Conservation (phyloP, 2,797 vertebrate species). For the Coracias cyanogaster region DNA sequence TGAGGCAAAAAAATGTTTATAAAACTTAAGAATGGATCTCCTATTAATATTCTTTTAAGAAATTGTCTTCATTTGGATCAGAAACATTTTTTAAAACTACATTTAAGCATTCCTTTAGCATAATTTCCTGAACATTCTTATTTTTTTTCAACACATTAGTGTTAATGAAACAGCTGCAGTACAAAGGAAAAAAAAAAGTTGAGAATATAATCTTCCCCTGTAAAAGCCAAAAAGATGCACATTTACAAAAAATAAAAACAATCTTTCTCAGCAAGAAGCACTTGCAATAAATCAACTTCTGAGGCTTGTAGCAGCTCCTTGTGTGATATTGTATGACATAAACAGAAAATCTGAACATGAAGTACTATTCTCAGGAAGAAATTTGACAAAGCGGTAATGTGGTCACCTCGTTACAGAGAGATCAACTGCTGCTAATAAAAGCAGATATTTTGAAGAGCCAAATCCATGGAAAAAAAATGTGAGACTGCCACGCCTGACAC, state of each 20-base stretch:
- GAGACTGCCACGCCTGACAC: not conserved
- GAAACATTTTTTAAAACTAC: not conserved
- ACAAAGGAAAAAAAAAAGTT: not conserved
- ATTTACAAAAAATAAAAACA: slow-evolving; percentile 5
- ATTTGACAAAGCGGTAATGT: not conserved
- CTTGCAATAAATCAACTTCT: slow-evolving; percentile 40
- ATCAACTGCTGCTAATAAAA: slow-evolving; percentile 48
- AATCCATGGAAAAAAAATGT: not conserved
- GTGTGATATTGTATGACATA: not conserved
- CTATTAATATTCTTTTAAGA: slow-evolving; percentile 42
- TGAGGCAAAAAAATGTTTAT: slow-evolving; percentile 36
- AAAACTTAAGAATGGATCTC: slow-evolving; percentile 36
- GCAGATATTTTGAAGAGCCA: not conserved
- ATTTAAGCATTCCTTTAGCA: not conserved
- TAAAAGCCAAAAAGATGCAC: not conserved
- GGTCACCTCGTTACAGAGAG: slow-evolving; percentile 2
- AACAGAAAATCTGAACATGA: slow-evolving; percentile 54
- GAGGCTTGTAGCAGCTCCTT: not conserved
- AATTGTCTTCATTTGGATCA: not conserved
- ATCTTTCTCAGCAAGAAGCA: slow-evolving; percentile 23
- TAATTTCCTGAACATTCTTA: not conserved
- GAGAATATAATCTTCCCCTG: not conserved
- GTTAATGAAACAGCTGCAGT: not conserved
- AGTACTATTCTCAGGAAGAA: slow-evolving; percentile 31
- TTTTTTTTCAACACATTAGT: not conserved